Evolutionary conservation across 1,140 invertebrate genomes (phyloP).

Genomic region (Spodoptera frugiperda): DNA sequence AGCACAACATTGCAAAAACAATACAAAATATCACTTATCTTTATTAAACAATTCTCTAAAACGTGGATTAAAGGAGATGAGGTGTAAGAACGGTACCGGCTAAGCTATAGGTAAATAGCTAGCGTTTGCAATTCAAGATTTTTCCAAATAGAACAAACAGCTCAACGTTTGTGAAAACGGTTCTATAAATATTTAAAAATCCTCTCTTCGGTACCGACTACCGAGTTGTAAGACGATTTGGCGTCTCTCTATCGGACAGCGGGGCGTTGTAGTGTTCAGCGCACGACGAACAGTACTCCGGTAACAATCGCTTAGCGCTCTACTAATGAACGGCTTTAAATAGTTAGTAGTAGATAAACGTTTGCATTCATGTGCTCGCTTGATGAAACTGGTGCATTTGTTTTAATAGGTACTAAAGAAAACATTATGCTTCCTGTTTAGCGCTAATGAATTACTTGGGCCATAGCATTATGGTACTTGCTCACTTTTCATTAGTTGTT

Average conservation of each 20-base stretch:
- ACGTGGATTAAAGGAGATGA: conserved; percentile 4
- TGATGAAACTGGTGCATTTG: no score
- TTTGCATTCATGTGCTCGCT: no score
- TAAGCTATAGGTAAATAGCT: conserved; percentile 31
- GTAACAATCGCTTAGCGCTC: conserved; percentile 24
- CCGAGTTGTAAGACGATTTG: conserved; percentile 55
- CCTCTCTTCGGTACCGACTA: conserved; percentile 28
- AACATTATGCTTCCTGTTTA: no score
- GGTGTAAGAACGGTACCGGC: conserved; percentile 5
- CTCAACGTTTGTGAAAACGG: conserved; percentile 48
- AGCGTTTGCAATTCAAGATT: conserved; percentile 40
- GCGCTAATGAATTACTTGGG: no score
- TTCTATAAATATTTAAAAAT: conserved; percentile 61
- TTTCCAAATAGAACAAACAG: conserved; percentile 46
- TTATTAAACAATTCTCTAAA: conserved; percentile 5
- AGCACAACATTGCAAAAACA: background rate
- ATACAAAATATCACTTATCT: no score
- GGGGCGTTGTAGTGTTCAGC: background rate
- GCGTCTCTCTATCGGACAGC: conserved; percentile 28
- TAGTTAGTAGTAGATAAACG: background rate
- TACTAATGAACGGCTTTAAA: conserved; percentile 3
- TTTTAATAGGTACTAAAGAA: no score
- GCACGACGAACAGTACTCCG: background rate
- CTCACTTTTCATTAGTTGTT: no score
- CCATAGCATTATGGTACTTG: no score